phyloP scores from a whole-genome alignment of 2,888 invertebrate species.

The Cepaea hortensis region DNA sequence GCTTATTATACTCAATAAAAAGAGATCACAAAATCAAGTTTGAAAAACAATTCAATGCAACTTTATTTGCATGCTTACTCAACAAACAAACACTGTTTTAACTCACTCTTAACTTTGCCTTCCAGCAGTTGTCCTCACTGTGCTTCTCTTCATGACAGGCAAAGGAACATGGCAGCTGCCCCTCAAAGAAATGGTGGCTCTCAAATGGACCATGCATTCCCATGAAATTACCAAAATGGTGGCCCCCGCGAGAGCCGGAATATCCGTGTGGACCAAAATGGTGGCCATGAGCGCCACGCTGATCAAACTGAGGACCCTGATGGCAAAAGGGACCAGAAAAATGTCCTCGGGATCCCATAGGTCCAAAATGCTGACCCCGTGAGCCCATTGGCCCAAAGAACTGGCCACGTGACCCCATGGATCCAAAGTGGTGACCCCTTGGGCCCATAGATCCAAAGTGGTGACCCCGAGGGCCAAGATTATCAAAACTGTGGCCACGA shows the following conservation, averaged over 20 bases:
- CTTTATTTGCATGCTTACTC: neutral
- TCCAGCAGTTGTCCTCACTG: slow-evolving; percentile 19
- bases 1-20: no score
- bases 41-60: no score
- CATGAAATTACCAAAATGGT: slow-evolving; percentile 6
- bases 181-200: neutral
- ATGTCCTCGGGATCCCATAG: neutral
- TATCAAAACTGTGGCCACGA: neutral
- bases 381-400: neutral
- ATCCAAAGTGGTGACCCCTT: neutral
- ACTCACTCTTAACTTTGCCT: slow-evolving; percentile 36
- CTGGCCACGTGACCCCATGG: neutral
- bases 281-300: slow-evolving; percentile 5
- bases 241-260: neutral
- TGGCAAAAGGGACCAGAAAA: neutral
- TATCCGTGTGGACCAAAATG: neutral
- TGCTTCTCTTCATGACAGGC: neutral
- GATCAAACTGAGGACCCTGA: neutral
- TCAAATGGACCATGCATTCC: slow-evolving; percentile 28
- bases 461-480: neutral
- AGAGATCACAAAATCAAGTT: no score
- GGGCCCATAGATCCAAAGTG: neutral
- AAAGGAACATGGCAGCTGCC: neutral
- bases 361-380: slow-evolving; percentile 19
- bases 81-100: neutral